These are phyloP conservation scores for Spicauda simplicius DNA, from an alignment of 2,888 invertebrate genomes.

Conservation along the genomic window DNA sequence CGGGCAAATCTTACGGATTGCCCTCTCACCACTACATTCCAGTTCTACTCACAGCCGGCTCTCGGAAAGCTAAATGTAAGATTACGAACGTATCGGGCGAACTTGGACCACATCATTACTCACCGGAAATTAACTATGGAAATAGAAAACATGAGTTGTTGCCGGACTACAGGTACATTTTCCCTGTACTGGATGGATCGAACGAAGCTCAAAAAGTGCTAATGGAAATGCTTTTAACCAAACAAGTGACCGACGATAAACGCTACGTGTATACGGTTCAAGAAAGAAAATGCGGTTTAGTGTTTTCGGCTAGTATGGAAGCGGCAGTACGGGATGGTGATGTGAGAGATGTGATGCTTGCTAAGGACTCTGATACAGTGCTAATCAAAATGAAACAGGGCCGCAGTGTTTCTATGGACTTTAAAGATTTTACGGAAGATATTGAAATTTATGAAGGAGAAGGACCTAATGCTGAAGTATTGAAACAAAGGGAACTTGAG, in stretches of 20 bases:
- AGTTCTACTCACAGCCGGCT: slow-evolving; percentile 85
- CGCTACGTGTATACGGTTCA: slow-evolving; percentile 91
- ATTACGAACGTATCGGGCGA: slow-evolving; percentile 87
- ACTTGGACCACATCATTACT: slow-evolving; percentile 86
- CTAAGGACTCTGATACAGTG: slow-evolving; percentile 90
- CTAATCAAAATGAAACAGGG: slow-evolving; percentile 89
- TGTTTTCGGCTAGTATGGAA: slow-evolving; percentile 90
- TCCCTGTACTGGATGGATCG: slow-evolving; percentile 88
- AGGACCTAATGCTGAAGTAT: slow-evolving; percentile 87
- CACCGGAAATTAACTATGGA: slow-evolving; percentile 86
- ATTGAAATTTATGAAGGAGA: slow-evolving; percentile 89
- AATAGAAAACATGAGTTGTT: slow-evolving; percentile 88
- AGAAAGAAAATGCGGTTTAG: slow-evolving; percentile 89
- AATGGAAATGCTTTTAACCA: slow-evolving; percentile 85
- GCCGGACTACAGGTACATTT: slow-evolving; percentile 90
- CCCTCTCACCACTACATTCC: slow-evolving; percentile 92
- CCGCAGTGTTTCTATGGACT: slow-evolving; percentile 90
- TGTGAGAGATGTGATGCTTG: slow-evolving; percentile 90
- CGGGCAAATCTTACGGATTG: slow-evolving; percentile 90
- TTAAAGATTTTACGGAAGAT: slow-evolving; percentile 84
- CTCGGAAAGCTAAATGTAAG: slow-evolving; percentile 84
- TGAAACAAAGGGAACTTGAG: slow-evolving; percentile 85
- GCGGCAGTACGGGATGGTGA: slow-evolving; percentile 91
- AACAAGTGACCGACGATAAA: slow-evolving; percentile 83
- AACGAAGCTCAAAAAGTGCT: slow-evolving; percentile 87